Percentiles rank a stretch among this genome's conserved stretches.
phyloP scores from a whole-genome alignment of 2,888 invertebrate species.

The Thalpophila matura region DNA sequence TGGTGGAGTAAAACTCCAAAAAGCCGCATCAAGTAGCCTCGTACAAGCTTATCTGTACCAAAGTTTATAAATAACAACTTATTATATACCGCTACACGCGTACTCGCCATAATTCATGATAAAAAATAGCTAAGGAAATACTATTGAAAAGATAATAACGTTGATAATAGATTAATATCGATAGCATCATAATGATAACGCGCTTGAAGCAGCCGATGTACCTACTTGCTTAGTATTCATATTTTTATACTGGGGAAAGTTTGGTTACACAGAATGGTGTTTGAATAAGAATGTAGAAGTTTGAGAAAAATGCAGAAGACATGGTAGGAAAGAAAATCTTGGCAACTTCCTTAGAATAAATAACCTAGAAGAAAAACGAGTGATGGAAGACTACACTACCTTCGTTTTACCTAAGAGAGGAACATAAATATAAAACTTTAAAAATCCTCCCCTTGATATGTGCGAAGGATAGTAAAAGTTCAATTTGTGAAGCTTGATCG shows the following conservation, averaged over 20 bases:
- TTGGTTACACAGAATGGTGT: background rate
- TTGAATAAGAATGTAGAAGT: conserved; percentile 8
- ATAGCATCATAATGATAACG: conserved; percentile 59
- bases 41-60: conserved; percentile 38
- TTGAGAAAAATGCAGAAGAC: background rate
- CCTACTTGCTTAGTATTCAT: conserved; percentile 4
- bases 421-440: conserved; percentile 12
- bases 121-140: conserved; percentile 60
- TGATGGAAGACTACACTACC: background rate
- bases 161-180: conserved; percentile 64
- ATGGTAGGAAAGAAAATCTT: background rate
- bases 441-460: background rate
- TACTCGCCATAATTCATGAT: conserved; percentile 58
- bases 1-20: conserved; percentile 3
- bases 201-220: conserved; percentile 28
- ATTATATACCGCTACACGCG: conserved; percentile 46
- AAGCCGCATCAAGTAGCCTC: conserved; percentile 26
- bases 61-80: conserved; percentile 61
- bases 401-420: background rate
- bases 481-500: conserved; percentile 26
- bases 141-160: conserved; percentile 65
- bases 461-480: conserved; percentile 11
- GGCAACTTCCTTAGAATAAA: background rate
- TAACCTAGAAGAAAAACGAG: background rate
- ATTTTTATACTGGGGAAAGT: conserved; percentile 6